Base-by-base conservation (phyloP, 2,888 invertebrate genomes). In the Morpho helenor region DNA sequence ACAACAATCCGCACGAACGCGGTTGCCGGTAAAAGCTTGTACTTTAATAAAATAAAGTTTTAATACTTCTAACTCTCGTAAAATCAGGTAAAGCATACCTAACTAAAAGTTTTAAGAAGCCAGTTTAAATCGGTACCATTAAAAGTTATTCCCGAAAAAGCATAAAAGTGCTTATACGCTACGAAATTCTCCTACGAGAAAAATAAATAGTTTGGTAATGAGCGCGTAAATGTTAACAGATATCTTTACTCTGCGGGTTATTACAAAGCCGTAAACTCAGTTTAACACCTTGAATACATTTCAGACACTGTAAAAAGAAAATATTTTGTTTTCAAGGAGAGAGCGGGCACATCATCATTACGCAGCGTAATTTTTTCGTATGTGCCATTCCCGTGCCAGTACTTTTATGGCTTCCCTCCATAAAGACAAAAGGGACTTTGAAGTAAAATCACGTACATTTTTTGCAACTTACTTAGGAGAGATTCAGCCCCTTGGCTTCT, bases 391-490 rank as follows among this genome's bases (percentile, higher is more conserved):
- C 77, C 77, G 76, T 84, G 85, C 77, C 84, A 83, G 87, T 88
- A 86, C 87, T 86, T 87, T 88, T 88, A 89, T 87, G 85, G 82
- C 79, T 82, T 84, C 80, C 85, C 82, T 85, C 84, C 84, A 87
- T 90, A 89, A 89, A 90, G 89, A 90, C 90, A 90, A 90, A 90
- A 89, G 84, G 84, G 85, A 89, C 89, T 90, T 90, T 89, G 90
- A 89, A 90, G 89, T 90, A 85, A 90, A 90, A 90, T 90, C 90
- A 90, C 90, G 90, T 90, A 90, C 87, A 89, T 90, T 90, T 90
- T 90, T 90, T 90, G 89, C 89, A 90, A 90, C 89, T 90, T 90
- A 90, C 90, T 90, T 89, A 90, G 84, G 84, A 88, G 83, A 88
- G 87, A 87, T 84, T 87, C 87, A 87, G 88, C 84, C 89, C 87